Conservation (phyloP, 2,113 vertebrate species). For the Solea senegalensis region DNA sequence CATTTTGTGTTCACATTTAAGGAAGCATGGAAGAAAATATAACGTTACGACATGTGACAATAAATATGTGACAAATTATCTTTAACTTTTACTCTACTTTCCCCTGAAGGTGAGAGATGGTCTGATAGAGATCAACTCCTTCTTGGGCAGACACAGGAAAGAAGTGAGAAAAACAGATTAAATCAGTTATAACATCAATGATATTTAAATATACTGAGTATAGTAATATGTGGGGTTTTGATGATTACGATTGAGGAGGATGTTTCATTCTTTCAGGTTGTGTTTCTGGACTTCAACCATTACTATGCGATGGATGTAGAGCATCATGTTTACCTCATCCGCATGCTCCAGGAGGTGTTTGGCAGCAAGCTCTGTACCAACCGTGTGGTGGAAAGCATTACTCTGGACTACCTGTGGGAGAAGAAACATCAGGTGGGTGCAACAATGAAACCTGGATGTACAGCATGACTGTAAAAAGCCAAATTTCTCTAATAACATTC, state of each 20-base stretch:
- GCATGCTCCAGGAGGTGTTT: constrained; percentile 88
- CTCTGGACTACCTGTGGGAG: constrained; percentile 89
- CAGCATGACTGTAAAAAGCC: neutral
- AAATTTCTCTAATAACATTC: too few species aligned
- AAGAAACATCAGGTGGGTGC: constrained; percentile 87
- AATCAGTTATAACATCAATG: neutral
- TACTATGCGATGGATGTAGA: constrained; percentile 93
- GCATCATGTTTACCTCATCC: constrained; percentile 88
- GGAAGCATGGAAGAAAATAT: too few species aligned
- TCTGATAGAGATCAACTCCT: constrained; percentile 88
- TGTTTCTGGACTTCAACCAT: constrained; percentile 98
- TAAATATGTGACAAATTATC: neutral
- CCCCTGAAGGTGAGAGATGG: constrained; percentile 84
- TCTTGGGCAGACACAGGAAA: constrained; percentile 85
- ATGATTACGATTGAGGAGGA: neutral
- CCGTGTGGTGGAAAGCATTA: constrained; percentile 87
- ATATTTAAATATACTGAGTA: neutral
- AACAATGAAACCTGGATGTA: neutral
- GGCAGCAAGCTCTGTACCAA: constrained; percentile 87
- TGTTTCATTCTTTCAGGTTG: constrained; percentile 75
- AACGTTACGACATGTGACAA: neutral
- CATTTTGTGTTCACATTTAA: too few species aligned
- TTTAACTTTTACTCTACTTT: neutral
- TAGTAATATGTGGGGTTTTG: neutral
- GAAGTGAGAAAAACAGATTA: constrained; percentile 52